Conservation (phyloP, 2,113 vertebrate genomes). For the Noturus placidus region DNA sequence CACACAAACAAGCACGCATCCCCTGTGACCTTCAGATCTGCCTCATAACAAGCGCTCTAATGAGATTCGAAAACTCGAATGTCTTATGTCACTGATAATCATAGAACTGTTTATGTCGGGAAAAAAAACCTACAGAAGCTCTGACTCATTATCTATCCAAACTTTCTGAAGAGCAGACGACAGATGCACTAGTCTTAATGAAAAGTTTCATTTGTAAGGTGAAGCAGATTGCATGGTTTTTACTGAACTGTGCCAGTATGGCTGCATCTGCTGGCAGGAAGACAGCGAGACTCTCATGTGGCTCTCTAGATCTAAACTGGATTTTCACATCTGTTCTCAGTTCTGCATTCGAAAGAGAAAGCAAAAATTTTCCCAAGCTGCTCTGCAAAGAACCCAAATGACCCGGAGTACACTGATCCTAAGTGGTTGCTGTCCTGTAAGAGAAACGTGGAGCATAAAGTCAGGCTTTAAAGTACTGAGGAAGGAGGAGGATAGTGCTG, state of each 20-base stretch:
- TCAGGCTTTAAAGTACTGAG: background rate
- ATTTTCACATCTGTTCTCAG: conserved; percentile 5
- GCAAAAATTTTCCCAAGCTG: background rate
- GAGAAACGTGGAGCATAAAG: background rate
- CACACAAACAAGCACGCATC: background rate
- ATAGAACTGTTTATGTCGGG: background rate
- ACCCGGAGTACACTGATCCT: background rate
- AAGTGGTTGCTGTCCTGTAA: background rate
- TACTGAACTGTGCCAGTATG: background rate
- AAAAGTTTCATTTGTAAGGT: background rate
- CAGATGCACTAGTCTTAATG: background rate
- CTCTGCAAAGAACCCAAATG: background rate
- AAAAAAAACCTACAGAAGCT: background rate
- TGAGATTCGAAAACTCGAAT: conserved; percentile 26
- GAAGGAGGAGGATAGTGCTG: background rate
- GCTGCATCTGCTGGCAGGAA: background rate
- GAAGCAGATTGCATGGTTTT: background rate
- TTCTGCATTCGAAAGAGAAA: background rate
- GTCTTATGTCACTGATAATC: conserved; percentile 33
- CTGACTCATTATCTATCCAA: background rate
- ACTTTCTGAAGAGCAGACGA: background rate
- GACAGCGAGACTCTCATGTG: background rate
- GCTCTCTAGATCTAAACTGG: background rate
- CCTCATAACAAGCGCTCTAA: conserved; percentile 34
- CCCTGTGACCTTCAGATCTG: conserved; percentile 33